These are phyloP conservation scores for Drosophila formosana DNA, from an alignment of 2,888 invertebrate genomes.

Conservation along the genomic window DNA sequence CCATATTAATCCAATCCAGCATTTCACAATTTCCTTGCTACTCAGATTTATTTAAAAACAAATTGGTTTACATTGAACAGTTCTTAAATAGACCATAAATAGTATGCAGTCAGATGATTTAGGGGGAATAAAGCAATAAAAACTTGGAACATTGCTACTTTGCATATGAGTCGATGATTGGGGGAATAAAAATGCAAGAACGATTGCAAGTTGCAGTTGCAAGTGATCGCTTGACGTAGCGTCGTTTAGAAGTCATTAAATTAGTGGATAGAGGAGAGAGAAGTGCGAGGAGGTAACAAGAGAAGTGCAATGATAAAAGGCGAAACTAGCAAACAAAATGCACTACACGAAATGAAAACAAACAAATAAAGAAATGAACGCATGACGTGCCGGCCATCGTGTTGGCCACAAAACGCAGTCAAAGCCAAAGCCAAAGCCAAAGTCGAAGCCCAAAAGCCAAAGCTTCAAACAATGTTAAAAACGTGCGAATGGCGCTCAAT, in stretches of 20 bases:
- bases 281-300: not conserved
- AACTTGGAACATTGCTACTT: slow-evolving; percentile 16
- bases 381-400: slow-evolving; percentile 26
- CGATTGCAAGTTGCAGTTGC: slow-evolving; percentile 39
- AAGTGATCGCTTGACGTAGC: slow-evolving; percentile 32
- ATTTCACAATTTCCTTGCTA: too few relatives aligned
- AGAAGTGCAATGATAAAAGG: slow-evolving; percentile 13
- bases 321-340: slow-evolving; percentile 30
- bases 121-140: slow-evolving; percentile 2
- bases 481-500: slow-evolving; percentile 76
- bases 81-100: slow-evolving; percentile 6
- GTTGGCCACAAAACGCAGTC: slow-evolving; percentile 23
- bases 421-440: slow-evolving; percentile 14
- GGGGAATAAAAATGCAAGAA: slow-evolving; percentile 58
- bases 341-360: slow-evolving; percentile 39
- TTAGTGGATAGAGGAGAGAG: not conserved
- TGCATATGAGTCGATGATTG: slow-evolving; percentile 22
- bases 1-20: too few relatives aligned
- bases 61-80: not conserved
- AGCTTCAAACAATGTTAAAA: slow-evolving; percentile 54
- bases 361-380: slow-evolving; percentile 54
- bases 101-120: slow-evolving; percentile 1
- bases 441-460: slow-evolving; percentile 35
- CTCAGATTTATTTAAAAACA: not conserved
- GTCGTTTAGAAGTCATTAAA: slow-evolving; percentile 21